Evolutionary conservation across 2,888 invertebrate genomes (phyloP).

Genomic region (Carpatolechia fugitivella): DNA sequence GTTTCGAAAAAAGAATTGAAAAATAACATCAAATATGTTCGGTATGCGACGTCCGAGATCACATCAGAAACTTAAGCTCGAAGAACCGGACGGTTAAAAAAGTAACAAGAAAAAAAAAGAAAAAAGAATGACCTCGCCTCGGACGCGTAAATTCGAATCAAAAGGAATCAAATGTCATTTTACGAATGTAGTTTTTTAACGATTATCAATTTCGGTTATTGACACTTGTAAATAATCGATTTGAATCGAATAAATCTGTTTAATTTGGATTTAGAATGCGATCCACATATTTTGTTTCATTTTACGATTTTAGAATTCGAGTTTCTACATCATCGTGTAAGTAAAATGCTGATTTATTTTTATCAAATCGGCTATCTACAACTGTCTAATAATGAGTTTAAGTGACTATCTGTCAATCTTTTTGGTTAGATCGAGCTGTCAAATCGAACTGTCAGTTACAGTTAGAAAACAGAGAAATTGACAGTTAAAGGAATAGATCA

Average conservation of each 20-base stretch:
- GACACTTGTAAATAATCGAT: slow-evolving; percentile 30
- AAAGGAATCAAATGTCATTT: slow-evolving; percentile 73
- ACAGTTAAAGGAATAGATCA: slow-evolving; percentile 9
- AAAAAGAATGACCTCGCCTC: slow-evolving; percentile 52
- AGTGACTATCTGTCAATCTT: slow-evolving; percentile 8
- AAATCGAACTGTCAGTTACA: slow-evolving; percentile 7
- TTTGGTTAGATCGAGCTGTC: slow-evolving; percentile 3
- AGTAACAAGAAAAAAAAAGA: slow-evolving; percentile 37
- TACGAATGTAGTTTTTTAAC: slow-evolving; percentile 50
- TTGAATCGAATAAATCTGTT: slow-evolving; percentile 22
- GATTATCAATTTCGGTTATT: slow-evolving; percentile 48
- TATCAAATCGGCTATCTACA: too few species aligned
- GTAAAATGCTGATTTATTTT: too few species aligned
- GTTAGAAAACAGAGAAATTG: slow-evolving; percentile 3
- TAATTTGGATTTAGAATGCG: neutral
- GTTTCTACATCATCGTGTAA: too few species aligned
- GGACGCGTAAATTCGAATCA: slow-evolving; percentile 75
- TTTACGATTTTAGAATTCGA: neutral
- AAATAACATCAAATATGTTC: slow-evolving; percentile 73
- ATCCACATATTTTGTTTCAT: neutral
- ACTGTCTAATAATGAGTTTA: neutral
- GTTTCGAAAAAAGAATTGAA: slow-evolving; percentile 45
- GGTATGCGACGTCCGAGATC: slow-evolving; percentile 72
- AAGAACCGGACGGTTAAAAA: slow-evolving; percentile 60
- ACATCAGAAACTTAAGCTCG: slow-evolving; percentile 74